Evolutionary conservation across 1,140 invertebrate species (phyloP), one percentile per base, ranked within the genome.

Genomic region (Diorhabda carinulata): DNA sequence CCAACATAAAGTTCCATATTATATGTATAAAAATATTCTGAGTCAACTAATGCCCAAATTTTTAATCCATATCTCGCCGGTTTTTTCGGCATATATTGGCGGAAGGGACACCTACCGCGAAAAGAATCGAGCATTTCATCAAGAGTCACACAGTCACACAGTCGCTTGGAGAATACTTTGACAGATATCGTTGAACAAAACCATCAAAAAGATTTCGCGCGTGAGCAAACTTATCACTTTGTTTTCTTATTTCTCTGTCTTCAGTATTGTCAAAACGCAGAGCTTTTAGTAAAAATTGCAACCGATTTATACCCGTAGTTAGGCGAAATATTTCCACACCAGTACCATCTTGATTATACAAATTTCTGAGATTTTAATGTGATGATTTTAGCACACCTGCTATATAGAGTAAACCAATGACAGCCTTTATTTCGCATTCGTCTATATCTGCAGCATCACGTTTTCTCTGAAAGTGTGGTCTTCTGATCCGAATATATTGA

Each of bases 351-450:
- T 66, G 67, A 7, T 64, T 58, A 76, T 77, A 79, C 66, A 86
- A 77, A 73, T 86, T 84, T 67, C 75, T 76, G 7, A 79, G 75
- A 74, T 83, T 82, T 63, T 81, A 78, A 78, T 64, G 40, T 4
- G n/a, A 56, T n/a, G 81, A 76, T 67, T 83, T 80, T 71, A 81
- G 78, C 69, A 84, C 79, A 4, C 85, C 83, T 69, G 80, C 79
- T 47, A 83, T 76, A 74, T 85, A 85, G 56, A 85, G 72, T 69
- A 85, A 79, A 44, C 83, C 84, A 73, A 86, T 52, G 42, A 68
- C 7, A 3, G 66, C 66, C 7, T 59, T 70, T n/a, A 71, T 47
- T 59, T 71, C 66, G 10, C 8, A 43, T 9, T 57, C 43, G 59
- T 67, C 45, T n/a, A 66, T 71, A 8, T 59, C 9, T 58, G 40